Percentiles rank a stretch among this genome's conserved stretches.
phyloP scores from a whole-genome alignment of 1,140 invertebrate species.

The Callitettix versicolor region DNA sequence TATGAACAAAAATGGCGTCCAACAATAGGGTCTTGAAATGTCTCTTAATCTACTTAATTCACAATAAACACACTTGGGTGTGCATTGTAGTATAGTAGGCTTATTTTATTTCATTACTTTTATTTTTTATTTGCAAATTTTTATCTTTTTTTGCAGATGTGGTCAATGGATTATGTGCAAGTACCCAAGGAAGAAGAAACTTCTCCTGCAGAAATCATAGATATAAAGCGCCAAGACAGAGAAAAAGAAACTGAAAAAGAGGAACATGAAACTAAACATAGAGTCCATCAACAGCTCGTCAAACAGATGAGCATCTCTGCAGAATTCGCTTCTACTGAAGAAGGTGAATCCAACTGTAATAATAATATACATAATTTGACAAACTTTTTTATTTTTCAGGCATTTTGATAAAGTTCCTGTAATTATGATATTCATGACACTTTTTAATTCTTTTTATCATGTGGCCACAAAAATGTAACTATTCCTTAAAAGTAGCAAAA shows the following conservation, averaged over 20 bases:
- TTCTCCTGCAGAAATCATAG: slow-evolving; percentile 6
- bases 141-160: slow-evolving; percentile 59
- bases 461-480: too few relatives aligned
- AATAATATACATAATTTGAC: too few relatives aligned
- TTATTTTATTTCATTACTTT: too few relatives aligned
- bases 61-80: too few relatives aligned
- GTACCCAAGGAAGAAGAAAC: slow-evolving; percentile 52
- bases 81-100: too few relatives aligned
- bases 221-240: slow-evolving; percentile 6
- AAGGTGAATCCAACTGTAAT: neutral
- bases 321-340: slow-evolving; percentile 33
- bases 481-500: too few relatives aligned
- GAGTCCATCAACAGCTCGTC: slow-evolving; percentile 43
- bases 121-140: too few relatives aligned
- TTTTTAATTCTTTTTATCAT: neutral
- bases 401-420: too few relatives aligned
- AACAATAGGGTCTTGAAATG: too few relatives aligned
- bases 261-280: slow-evolving; percentile 18
- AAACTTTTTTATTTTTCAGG: too few relatives aligned
- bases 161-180: slow-evolving; percentile 90
- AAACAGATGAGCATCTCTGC: slow-evolving; percentile 71
- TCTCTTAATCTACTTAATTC: too few relatives aligned
- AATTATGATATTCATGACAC: neutral
- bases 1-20: too few relatives aligned
- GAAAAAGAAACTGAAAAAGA: slow-evolving; percentile 12